Evolutionary conservation across 2,113 vertebrate genomes (phyloP).

Genomic region (Scolopax mira): DNA sequence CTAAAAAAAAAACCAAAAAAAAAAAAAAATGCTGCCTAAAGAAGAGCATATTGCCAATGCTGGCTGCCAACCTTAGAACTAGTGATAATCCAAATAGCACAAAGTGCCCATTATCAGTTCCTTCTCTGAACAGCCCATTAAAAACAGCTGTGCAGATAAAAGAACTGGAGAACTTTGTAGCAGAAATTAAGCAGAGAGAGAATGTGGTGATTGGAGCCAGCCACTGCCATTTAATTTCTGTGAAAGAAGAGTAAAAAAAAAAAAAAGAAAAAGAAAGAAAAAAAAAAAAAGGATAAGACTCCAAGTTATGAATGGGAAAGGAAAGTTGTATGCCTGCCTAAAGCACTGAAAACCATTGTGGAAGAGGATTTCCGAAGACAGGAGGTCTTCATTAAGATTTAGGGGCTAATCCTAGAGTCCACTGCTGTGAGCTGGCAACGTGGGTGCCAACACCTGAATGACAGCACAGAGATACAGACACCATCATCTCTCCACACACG

Average conservation of each 20-base stretch:
- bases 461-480: neutral
- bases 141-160: slow-evolving; percentile 73
- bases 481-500: neutral
- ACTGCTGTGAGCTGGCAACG: neutral
- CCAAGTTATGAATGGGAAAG: slow-evolving; percentile 59
- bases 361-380: slow-evolving; percentile 3
- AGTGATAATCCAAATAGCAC: slow-evolving; percentile 69
- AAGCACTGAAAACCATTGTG: neutral
- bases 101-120: slow-evolving; percentile 71
- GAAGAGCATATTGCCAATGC: slow-evolving; percentile 58
- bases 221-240: slow-evolving; percentile 48
- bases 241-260: neutral
- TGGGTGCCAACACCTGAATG: neutral
- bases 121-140: slow-evolving; percentile 68
- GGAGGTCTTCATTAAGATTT: slow-evolving; percentile 18
- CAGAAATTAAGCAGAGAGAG: slow-evolving; percentile 57
- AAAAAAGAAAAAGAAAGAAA: neutral
- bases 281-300: neutral
- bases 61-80: slow-evolving; percentile 62
- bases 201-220: slow-evolving; percentile 39
- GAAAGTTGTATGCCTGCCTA: slow-evolving; percentile 13
- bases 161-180: slow-evolving; percentile 63
- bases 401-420: neutral
- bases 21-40: slow-evolving; percentile 43
- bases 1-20: neutral